Evolutionary conservation across 2,888 invertebrate species (phyloP), one percentile per base, ranked within the genome.

Genomic region (Pandemis heparana): DNA sequence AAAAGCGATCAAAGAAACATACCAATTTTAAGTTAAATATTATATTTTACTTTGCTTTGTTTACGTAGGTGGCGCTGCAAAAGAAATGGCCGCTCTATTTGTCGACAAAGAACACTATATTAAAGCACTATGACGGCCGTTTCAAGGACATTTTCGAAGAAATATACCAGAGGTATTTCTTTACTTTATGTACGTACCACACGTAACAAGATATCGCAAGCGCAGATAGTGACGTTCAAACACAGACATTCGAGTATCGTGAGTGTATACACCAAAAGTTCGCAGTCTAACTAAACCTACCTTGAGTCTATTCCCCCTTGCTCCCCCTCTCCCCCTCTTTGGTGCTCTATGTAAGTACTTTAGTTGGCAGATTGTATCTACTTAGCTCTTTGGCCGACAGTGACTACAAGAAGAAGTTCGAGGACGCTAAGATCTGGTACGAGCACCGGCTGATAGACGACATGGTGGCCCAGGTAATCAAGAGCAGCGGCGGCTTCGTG

Each of bases 141-240:
- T 98, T 98, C 92, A 98, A 98, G 94, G 98, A 98, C 86, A 98
- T 98, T 80, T 98, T 98, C 91, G 96, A 98, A 93, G 98, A 98
- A 87, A 96, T 98, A 82, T 98, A 96, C 89, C 96, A 98, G 79
- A 96, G 95, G 97, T 97, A 91, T 63, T 63, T 12, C n/a, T 41
- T 18, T 53, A 18, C 23, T 4, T 32, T 2, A 23, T 2, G n/a
- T 23, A 66, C 12, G 23, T 23, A 23, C 23, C 23, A 32, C 23
- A 32, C 23, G 2, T 32, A 32, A 32, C 23, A 32, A 32, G 23
- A 32, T 32, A 4, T 32, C 23, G 23, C 23, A 32, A 32, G 3
- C 23, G 23, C 23, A 32, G 1, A 32, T 32, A 32, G 23, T 32
- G 23, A 32, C 23, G 2, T 32, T 32, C 23, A 32, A 32, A 32